Evolutionary conservation across 2,888 invertebrate genomes (phyloP).

Genomic region (Phytoseiulus persimilis): DNA sequence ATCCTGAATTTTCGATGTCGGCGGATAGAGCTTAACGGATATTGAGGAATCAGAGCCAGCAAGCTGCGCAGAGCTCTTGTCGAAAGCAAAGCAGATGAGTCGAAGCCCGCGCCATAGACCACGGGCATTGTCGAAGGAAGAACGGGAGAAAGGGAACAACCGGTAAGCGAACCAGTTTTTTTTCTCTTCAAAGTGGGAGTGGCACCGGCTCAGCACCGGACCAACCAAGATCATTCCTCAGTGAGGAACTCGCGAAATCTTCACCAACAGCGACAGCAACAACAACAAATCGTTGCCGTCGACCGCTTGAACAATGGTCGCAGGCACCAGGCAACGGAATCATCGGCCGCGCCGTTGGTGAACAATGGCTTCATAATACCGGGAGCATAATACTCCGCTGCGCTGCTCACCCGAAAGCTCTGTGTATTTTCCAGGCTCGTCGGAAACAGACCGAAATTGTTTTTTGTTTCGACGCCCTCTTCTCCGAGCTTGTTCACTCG

Average conservation of each 20-base stretch:
- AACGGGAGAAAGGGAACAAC: slow-evolving; percentile 5
- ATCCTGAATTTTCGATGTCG: not conserved
- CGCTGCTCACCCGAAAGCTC: not conserved
- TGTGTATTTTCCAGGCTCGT: not conserved
- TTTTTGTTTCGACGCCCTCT: not conserved
- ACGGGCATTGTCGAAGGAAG: not conserved
- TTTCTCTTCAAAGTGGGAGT: not conserved
- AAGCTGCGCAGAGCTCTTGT: not conserved
- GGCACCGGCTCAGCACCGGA: not conserved
- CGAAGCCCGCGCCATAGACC: not conserved
- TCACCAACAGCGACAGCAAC: not conserved
- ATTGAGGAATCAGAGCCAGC: not conserved
- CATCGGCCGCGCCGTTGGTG: not conserved
- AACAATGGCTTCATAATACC: not conserved
- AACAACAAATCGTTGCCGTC: not conserved
- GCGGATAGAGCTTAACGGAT: not conserved
- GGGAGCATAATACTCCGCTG: not conserved
- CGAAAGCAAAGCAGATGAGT: not conserved
- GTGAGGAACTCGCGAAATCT: not conserved
- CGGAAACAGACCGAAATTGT: not conserved
- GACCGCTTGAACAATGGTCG: not conserved
- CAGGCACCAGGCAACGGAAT: not conserved
- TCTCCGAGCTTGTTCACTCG: not conserved
- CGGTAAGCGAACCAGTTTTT: not conserved
- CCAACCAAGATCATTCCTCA: not conserved